phyloP scores from a whole-genome alignment of 2,113 vertebrate genomes.

The Phylloscopus whistleri region DNA sequence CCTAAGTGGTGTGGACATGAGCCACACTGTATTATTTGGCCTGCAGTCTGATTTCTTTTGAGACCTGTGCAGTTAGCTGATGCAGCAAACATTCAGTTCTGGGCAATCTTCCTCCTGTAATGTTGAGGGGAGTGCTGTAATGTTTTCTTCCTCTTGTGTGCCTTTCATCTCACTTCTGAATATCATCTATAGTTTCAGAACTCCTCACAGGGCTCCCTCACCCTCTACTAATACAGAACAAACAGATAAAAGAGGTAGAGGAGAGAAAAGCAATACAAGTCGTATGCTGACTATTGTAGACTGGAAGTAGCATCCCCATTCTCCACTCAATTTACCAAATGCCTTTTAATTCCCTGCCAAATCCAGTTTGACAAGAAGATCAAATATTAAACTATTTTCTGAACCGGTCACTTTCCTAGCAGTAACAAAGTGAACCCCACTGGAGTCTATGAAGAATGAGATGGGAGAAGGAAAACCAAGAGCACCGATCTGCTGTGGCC shows the following conservation, averaged over 20 bases:
- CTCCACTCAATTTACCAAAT: not conserved
- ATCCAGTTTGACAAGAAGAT: not conserved
- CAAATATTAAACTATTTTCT: not conserved
- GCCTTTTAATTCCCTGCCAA: not conserved
- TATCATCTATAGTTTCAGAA: not conserved
- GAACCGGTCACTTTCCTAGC: not conserved
- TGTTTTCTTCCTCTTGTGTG: not conserved
- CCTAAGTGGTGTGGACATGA: not conserved
- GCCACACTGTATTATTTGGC: not conserved
- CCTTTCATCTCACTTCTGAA: not conserved
- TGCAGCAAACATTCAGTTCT: not conserved
- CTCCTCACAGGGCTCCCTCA: not conserved
- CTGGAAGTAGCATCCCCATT: not conserved
- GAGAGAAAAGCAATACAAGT: not conserved
- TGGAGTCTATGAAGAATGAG: not conserved
- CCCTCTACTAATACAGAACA: not conserved
- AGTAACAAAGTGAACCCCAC: not conserved
- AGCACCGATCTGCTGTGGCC: not conserved
- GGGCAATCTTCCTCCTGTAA: not conserved
- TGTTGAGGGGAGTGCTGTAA: not conserved
- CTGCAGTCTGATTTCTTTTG: not conserved
- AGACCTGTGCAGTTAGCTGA: rapidly evolving
- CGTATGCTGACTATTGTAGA: not conserved
- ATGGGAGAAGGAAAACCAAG: not conserved
- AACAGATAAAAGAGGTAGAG: not conserved